phyloP scores from a whole-genome alignment of 2,113 vertebrate genomes.

The Procapra przewalskii region DNA sequence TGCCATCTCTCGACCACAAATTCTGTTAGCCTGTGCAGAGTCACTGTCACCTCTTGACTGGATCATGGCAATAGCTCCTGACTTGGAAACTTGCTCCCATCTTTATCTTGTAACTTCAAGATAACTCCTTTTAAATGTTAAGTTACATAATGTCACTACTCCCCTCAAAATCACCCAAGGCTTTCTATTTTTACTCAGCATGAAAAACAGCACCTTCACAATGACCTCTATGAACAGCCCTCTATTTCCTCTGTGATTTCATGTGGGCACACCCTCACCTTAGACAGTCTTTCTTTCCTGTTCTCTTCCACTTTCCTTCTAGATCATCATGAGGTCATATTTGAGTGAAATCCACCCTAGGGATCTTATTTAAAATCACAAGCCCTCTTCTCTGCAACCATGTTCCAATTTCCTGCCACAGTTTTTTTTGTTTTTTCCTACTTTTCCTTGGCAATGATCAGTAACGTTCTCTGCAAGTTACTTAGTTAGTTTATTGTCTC shows the following conservation, averaged over 20 bases:
- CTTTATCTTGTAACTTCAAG: neutral
- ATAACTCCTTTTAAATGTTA: neutral
- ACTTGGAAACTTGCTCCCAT: neutral
- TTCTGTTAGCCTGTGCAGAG: neutral
- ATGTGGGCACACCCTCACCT: neutral
- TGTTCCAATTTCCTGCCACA: neutral
- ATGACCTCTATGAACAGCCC: neutral
- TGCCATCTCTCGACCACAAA: neutral
- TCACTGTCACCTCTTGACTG: neutral
- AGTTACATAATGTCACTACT: neutral
- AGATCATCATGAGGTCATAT: no score
- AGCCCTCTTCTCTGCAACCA: neutral
- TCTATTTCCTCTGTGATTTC: neutral
- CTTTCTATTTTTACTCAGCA: neutral
- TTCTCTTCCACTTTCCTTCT: neutral
- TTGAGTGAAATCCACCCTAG: neutral
- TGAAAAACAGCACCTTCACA: neutral
- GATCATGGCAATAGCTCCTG: neutral
- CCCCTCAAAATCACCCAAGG: neutral
- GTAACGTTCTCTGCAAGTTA: neutral
- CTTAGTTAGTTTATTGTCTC: neutral
- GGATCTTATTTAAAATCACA: neutral
- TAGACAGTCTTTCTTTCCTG: neutral
- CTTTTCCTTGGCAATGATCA: neutral
- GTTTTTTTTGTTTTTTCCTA: neutral